Evolutionary conservation across 1,140 invertebrate species (phyloP).

Genomic region (Argopecten irradians): DNA sequence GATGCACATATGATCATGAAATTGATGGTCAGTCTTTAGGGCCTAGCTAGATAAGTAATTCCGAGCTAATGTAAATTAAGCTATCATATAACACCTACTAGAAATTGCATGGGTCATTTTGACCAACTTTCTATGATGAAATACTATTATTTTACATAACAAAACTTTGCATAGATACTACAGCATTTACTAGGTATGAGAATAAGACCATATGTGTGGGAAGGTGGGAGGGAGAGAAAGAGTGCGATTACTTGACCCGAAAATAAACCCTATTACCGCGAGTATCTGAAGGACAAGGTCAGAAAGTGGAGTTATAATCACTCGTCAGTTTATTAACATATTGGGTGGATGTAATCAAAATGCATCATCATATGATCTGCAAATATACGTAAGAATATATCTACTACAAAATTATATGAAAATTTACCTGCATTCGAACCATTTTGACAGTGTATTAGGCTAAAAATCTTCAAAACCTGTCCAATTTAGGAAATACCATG

Average conservation of each 20-base stretch:
- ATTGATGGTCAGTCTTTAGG: too few species aligned
- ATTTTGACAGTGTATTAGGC: constrained; percentile 13
- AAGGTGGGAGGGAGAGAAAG: not conserved
- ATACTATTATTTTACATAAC: too few species aligned
- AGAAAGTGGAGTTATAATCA: not conserved
- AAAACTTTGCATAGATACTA: too few species aligned
- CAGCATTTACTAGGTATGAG: too few species aligned
- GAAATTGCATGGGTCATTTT: too few species aligned
- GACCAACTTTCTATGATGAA: too few species aligned
- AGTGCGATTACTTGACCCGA: not conserved
- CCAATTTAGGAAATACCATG: constrained; percentile 46
- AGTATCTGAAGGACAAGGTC: constrained; percentile 10
- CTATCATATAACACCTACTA: too few species aligned
- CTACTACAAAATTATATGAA: not conserved
- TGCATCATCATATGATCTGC: not conserved
- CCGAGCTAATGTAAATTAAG: too few species aligned
- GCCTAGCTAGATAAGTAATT: too few species aligned
- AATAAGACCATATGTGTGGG: not conserved
- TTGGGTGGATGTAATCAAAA: not conserved
- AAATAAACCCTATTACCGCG: not conserved
- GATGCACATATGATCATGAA: too few species aligned
- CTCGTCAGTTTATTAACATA: not conserved
- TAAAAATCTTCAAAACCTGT: constrained; percentile 29
- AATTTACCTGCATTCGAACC: constrained; percentile 36
- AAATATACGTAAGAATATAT: not conserved